A percentile compares a stretch with the other conserved stretches of the same genome.
Conservation (phyloP, 1,140 invertebrate species). For the Penaeus indicus region DNA sequence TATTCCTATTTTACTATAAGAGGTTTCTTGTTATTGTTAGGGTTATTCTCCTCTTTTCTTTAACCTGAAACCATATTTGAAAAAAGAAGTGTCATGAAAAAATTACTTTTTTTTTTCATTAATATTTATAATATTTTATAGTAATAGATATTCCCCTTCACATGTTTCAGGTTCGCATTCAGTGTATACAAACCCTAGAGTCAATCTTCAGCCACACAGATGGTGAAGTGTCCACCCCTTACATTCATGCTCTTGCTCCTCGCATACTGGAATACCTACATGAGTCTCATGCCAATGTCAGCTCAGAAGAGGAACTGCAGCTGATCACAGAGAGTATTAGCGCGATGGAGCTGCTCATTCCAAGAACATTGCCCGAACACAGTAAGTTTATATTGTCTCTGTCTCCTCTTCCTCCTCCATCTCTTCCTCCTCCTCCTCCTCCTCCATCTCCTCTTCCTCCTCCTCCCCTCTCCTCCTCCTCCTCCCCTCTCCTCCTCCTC, state of each 20-base stretch:
- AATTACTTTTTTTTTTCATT: slow-evolving; percentile 41
- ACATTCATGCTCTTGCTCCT: slow-evolving; percentile 85
- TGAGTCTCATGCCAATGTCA: slow-evolving; percentile 74
- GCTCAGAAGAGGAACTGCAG: slow-evolving; percentile 76
- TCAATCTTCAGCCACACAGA: slow-evolving; percentile 83
- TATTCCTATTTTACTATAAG: slow-evolving; percentile 16
- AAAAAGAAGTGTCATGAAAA: slow-evolving; percentile 26
- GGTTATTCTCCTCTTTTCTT: too few species aligned
- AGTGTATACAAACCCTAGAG: slow-evolving; percentile 83
- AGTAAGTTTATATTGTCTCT: slow-evolving; percentile 75
- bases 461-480: too few species aligned
- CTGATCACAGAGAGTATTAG: slow-evolving; percentile 79
- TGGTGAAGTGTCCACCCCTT: slow-evolving; percentile 79
- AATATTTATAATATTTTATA: too few species aligned
- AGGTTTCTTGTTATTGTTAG: background rate
- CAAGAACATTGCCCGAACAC: slow-evolving; percentile 81
- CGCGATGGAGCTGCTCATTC: slow-evolving; percentile 81
- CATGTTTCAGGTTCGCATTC: slow-evolving; percentile 77
- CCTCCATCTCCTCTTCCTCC: too few species aligned
- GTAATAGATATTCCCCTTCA: background rate
- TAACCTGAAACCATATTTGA: too few species aligned
- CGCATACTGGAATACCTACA: slow-evolving; percentile 78
- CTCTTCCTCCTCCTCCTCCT: too few species aligned
- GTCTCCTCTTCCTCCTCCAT: too few species aligned
- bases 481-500: too few species aligned